A percentile compares a stretch with the other conserved stretches of the same genome.
These are phyloP conservation scores for Sardina pilchardus DNA, from an alignment of 2,113 vertebrate genomes.

Conservation along the genomic window DNA sequence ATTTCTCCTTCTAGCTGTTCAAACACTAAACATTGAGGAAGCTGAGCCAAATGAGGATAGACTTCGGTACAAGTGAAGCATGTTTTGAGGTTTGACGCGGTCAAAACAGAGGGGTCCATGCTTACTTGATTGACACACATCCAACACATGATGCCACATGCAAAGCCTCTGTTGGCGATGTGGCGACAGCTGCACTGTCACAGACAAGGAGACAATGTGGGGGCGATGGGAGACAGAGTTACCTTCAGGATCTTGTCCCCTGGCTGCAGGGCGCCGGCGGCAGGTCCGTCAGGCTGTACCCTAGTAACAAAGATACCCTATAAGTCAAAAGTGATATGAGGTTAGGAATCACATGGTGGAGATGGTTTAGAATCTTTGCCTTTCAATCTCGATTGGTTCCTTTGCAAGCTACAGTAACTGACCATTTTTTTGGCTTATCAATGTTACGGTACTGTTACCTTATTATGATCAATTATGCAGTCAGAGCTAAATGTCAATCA, in stretches of 20 bases:
- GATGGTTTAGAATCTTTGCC: slow-evolving; percentile 83
- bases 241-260: slow-evolving; percentile 99
- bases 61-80: slow-evolving; percentile 27
- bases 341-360: slow-evolving; percentile 86
- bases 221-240: slow-evolving; percentile 57
- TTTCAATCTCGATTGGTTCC: slow-evolving; percentile 56
- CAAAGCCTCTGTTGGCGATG: slow-evolving; percentile 48
- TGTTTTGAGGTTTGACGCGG: slow-evolving; percentile 42
- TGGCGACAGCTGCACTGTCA: slow-evolving; percentile 32
- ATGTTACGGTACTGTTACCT: neutral
- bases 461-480: neutral
- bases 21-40: neutral
- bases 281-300: slow-evolving; percentile 99
- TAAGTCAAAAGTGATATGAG: slow-evolving; percentile 99
- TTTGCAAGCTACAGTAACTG: neutral
- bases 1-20: neutral
- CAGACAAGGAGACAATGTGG: slow-evolving; percentile 45
- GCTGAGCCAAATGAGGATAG: neutral
- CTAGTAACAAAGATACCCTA: slow-evolving; percentile 99
- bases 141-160: slow-evolving; percentile 52
- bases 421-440: neutral
- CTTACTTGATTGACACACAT: slow-evolving; percentile 36
- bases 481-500: neutral
- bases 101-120: slow-evolving; percentile 48
- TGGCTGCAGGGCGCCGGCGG: slow-evolving; percentile 87